These are phyloP conservation scores for Drosophila cyrtoloma DNA, from an alignment of 2,888 invertebrate genomes.

Conservation along the genomic window DNA sequence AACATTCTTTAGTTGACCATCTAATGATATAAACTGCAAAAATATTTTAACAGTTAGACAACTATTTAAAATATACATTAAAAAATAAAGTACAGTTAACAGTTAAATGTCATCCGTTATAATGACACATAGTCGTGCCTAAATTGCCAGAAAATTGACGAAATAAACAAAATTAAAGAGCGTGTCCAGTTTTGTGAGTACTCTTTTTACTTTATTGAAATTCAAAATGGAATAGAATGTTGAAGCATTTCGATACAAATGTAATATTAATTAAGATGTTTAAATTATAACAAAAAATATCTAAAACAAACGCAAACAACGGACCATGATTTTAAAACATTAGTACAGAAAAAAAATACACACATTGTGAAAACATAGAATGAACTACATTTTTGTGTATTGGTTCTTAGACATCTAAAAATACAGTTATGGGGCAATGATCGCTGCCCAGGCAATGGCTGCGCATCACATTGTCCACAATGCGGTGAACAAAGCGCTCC, in stretches of 20 bases:
- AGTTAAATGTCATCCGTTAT: constrained; percentile 34
- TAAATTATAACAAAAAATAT: constrained; percentile 6
- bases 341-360: background rate
- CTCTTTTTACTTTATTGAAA: constrained; percentile 39
- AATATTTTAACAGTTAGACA: background rate
- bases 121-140: constrained; percentile 49
- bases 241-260: constrained; percentile 10
- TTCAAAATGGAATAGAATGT: constrained; percentile 35
- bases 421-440: constrained; percentile 96
- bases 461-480: constrained; percentile 95
- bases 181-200: constrained; percentile 12
- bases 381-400: background rate
- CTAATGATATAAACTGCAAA: too few relatives aligned
- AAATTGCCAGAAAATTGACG: constrained; percentile 65
- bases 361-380: background rate
- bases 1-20: background rate
- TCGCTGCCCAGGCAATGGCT: constrained; percentile 95
- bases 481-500: constrained; percentile 89
- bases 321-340: background rate
- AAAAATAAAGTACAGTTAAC: constrained; percentile 19
- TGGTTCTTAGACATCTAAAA: constrained; percentile 86
- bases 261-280: background rate
- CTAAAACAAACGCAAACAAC: constrained; percentile 1
- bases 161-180: constrained; percentile 31
- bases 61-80: background rate